phyloP scores from a whole-genome alignment of 2,797 vertebrate genomes.

The Thalassophryne amazonica region DNA sequence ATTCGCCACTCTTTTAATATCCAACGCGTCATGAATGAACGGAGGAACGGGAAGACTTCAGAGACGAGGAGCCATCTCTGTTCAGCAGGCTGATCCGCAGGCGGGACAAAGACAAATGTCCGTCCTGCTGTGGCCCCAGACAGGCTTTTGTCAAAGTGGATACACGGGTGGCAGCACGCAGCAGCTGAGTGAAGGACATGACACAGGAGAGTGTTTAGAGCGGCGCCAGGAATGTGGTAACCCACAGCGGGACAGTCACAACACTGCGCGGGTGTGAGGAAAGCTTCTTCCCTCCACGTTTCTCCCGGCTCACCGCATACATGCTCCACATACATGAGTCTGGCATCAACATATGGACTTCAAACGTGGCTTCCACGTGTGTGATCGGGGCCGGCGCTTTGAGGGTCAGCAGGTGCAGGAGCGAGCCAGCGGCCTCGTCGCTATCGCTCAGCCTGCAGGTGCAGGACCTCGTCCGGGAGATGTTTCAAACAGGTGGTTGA shows the following conservation, averaged over 20 bases:
- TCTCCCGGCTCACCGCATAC: background rate
- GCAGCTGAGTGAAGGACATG: constrained; percentile 78
- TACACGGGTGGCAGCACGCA: constrained; percentile 63
- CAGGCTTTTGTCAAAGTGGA: constrained; percentile 68
- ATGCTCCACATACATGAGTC: background rate
- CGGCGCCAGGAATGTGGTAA: constrained; percentile 70
- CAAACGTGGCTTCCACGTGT: background rate
- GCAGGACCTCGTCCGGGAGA: constrained; percentile 47
- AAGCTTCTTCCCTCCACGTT: background rate
- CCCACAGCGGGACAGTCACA: constrained; percentile 36
- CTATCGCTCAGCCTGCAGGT: constrained; percentile 59
- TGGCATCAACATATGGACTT: background rate
- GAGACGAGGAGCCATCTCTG: constrained; percentile 1
- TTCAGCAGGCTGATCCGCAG: constrained; percentile 33
- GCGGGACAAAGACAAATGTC: constrained; percentile 51
- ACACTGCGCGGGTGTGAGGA: constrained; percentile 9
- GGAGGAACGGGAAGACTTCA: constrained; percentile 3
- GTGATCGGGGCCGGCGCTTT: constrained; percentile 33
- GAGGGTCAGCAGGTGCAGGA: constrained; percentile 39
- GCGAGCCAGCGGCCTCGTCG: constrained; percentile 5
- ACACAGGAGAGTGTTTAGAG: constrained; percentile 73
- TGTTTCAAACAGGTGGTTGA: background rate
- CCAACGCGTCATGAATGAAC: constrained; percentile 20
- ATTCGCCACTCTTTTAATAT: background rate
- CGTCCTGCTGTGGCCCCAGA: constrained; percentile 57